A percentile compares a stretch with the other conserved stretches of the same genome.
phyloP scores from a whole-genome alignment of 2,797 vertebrate genomes.

The Micromesistius poutassou region DNA sequence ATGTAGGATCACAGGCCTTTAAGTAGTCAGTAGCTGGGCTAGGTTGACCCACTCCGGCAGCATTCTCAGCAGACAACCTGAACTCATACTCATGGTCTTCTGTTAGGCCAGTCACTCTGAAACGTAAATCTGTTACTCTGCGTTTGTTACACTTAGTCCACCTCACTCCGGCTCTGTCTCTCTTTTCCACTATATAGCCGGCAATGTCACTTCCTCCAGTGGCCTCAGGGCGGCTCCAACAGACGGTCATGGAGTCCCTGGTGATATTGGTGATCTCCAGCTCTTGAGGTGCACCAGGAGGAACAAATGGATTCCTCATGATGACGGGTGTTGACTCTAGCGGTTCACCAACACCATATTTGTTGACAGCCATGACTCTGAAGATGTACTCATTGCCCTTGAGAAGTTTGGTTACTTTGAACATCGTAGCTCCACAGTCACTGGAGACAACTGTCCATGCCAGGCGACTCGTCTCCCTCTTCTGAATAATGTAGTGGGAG shows the following conservation, averaged over 20 bases:
- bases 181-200: conserved; percentile 93
- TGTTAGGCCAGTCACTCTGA: conserved; percentile 91
- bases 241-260: conserved; percentile 97
- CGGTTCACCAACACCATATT: conserved; percentile 90
- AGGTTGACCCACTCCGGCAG: conserved; percentile 88
- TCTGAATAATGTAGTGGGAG: conserved; percentile 94
- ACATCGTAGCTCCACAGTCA: conserved; percentile 89
- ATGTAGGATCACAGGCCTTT: conserved; percentile 94
- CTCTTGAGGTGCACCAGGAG: conserved; percentile 84
- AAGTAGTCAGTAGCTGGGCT: conserved; percentile 84
- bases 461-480: conserved; percentile 95
- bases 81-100: conserved; percentile 99
- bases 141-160: conserved; percentile 99
- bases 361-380: conserved; percentile 97
- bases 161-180: conserved; percentile 91
- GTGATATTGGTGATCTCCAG: conserved; percentile 93
- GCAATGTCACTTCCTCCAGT: conserved; percentile 92
- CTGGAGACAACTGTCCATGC: conserved; percentile 93
- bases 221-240: conserved; percentile 88
- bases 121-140: conserved; percentile 90
- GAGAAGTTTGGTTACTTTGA: conserved; percentile 96
- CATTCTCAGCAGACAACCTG: conserved; percentile 95
- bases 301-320: conserved; percentile 94
- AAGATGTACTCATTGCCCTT: conserved; percentile 98
- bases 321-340: conserved; percentile 91